Evolutionary conservation across 1,140 invertebrate species (phyloP).

Genomic region (Drosophila kurseongensis): DNA sequence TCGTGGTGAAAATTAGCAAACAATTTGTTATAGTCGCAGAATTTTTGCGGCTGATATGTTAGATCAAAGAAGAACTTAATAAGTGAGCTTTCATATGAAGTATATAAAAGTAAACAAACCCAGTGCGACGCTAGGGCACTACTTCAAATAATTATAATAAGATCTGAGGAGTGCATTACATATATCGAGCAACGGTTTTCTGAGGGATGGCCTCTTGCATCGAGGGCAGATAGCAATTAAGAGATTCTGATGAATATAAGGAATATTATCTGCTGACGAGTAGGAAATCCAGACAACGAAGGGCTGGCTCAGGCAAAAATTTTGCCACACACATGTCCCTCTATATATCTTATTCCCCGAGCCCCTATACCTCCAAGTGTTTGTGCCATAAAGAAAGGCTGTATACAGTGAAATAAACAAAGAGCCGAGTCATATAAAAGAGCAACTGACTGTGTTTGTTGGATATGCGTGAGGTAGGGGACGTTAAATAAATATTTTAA

Average conservation of each 20-base stretch:
- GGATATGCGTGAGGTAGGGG: slow-evolving; percentile 8
- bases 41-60: slow-evolving; percentile 1
- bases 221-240: slow-evolving; percentile 36
- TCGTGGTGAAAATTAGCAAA: slow-evolving; percentile 37
- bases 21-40: slow-evolving; percentile 6
- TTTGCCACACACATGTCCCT: slow-evolving; percentile 34
- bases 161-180: not conserved
- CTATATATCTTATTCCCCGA: not conserved
- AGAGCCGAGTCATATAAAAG: slow-evolving; percentile 56
- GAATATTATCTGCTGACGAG: slow-evolving; percentile 41
- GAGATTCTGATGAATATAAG: slow-evolving; percentile 13
- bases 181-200: not conserved
- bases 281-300: slow-evolving; percentile 18
- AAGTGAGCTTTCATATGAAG: not conserved
- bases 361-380: slow-evolving; percentile 9
- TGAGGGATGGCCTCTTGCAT: not conserved
- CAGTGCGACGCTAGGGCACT: not conserved
- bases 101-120: not conserved
- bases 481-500: slow-evolving; percentile 59
- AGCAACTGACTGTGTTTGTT: slow-evolving; percentile 34
- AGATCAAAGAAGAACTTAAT: not conserved
- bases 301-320: slow-evolving; percentile 19
- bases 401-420: slow-evolving; percentile 52
- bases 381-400: slow-evolving; percentile 41
- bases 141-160: slow-evolving; percentile 9